Conservation (phyloP, 2,797 vertebrate species). For the Sebastes steindachneri region DNA sequence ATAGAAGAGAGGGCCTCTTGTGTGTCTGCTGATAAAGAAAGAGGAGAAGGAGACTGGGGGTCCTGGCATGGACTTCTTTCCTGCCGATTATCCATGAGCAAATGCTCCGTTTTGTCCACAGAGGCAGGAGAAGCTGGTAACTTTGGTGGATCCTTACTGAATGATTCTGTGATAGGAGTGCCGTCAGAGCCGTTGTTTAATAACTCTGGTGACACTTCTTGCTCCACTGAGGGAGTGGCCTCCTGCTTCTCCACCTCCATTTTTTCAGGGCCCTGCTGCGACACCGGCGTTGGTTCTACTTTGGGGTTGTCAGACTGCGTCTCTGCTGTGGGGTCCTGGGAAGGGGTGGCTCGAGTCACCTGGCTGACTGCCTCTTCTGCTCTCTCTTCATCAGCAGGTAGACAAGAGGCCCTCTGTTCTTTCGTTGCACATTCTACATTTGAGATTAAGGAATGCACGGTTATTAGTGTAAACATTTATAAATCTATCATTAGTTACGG, state of each 20-base stretch:
- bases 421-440: slow-evolving; percentile 56
- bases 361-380: slow-evolving; percentile 54
- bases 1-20: slow-evolving; percentile 74
- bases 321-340: slow-evolving; percentile 50
- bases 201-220: slow-evolving; percentile 43
- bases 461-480: slow-evolving; percentile 42
- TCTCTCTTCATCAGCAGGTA: slow-evolving; percentile 61
- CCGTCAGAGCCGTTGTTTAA: slow-evolving; percentile 25
- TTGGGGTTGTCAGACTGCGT: slow-evolving; percentile 26
- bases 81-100: slow-evolving; percentile 65
- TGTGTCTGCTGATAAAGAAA: slow-evolving; percentile 50
- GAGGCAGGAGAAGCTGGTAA: slow-evolving; percentile 61
- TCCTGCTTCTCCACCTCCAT: slow-evolving; percentile 48
- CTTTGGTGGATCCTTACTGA: slow-evolving; percentile 59
- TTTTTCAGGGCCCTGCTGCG: slow-evolving; percentile 43
- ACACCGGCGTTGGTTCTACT: slow-evolving; percentile 36
- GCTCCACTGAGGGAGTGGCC: slow-evolving; percentile 21
- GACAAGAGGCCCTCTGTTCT: slow-evolving; percentile 62
- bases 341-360: slow-evolving; percentile 41
- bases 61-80: slow-evolving; percentile 61
- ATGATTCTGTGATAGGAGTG: slow-evolving; percentile 31
- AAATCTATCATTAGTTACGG: slow-evolving; percentile 47
- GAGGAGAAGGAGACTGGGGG: slow-evolving; percentile 62
- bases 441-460: slow-evolving; percentile 51
- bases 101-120: slow-evolving; percentile 68